Conservation (phyloP, 2,113 vertebrate species). For the Pica pica region DNA sequence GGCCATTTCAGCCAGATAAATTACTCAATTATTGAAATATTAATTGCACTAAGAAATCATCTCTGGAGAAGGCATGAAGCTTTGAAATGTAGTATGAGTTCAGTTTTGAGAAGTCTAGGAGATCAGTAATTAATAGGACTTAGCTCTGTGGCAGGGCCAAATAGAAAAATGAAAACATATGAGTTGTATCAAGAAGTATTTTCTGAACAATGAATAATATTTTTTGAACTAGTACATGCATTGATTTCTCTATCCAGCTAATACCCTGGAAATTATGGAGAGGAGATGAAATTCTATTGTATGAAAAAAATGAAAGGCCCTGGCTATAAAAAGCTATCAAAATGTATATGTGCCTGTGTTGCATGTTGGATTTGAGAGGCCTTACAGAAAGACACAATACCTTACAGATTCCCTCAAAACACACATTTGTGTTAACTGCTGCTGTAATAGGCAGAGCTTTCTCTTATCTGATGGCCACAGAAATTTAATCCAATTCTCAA, state of each 20-base stretch:
- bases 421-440: background rate
- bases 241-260: background rate
- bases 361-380: background rate
- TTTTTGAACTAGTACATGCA: background rate
- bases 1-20: background rate
- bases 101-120: conserved; percentile 7
- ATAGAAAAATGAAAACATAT: background rate
- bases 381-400: background rate
- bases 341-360: background rate
- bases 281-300: background rate
- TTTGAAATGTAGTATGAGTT: conserved; percentile 18
- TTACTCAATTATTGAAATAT: background rate
- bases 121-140: background rate
- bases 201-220: background rate
- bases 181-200: background rate
- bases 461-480: background rate
- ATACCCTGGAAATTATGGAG: background rate
- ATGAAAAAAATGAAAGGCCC: background rate
- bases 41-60: background rate
- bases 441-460: background rate
- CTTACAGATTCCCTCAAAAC: background rate
- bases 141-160: conserved; percentile 9
- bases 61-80: background rate
- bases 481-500: background rate
- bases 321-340: background rate